These are phyloP conservation scores for Channallabes apus DNA, from an alignment of 2,797 vertebrate genomes.

Conservation along the genomic window DNA sequence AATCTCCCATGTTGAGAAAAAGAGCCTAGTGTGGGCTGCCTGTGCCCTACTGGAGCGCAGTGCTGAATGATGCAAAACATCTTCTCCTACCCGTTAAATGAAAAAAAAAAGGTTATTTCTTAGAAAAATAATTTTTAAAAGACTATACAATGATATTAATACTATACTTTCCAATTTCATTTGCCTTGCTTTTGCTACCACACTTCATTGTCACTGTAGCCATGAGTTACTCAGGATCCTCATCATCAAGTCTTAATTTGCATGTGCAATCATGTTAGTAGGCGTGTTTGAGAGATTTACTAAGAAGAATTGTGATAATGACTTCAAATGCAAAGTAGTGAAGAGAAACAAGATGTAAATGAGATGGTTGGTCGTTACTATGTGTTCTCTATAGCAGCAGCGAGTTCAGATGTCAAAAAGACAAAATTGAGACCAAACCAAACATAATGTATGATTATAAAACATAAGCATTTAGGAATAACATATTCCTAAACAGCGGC, in stretches of 20 bases:
- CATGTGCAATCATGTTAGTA: neutral
- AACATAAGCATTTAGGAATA: neutral
- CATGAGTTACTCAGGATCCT: neutral
- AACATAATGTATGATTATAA: neutral
- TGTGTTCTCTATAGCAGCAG: neutral
- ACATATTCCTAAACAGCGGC: too few species aligned
- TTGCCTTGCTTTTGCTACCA: neutral
- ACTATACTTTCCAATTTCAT: neutral
- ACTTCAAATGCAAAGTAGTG: neutral
- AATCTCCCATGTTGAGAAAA: slow-evolving; percentile 14
- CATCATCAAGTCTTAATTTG: slow-evolving; percentile 1
- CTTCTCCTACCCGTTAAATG: slow-evolving; percentile 49
- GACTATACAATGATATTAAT: neutral
- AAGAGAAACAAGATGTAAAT: neutral
- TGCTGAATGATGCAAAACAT: slow-evolving; percentile 63
- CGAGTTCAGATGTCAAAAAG: neutral
- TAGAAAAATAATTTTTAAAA: neutral
- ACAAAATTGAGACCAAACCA: neutral
- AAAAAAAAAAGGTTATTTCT: neutral
- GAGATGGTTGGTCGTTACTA: neutral
- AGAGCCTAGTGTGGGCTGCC: neutral
- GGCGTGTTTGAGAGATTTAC: neutral
- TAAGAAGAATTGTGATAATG: neutral
- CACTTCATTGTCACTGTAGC: neutral
- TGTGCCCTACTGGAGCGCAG: slow-evolving; percentile 41